These are phyloP conservation scores for Syngnathus floridae DNA, from an alignment of 2,113 vertebrate species.

Conservation along the genomic window DNA sequence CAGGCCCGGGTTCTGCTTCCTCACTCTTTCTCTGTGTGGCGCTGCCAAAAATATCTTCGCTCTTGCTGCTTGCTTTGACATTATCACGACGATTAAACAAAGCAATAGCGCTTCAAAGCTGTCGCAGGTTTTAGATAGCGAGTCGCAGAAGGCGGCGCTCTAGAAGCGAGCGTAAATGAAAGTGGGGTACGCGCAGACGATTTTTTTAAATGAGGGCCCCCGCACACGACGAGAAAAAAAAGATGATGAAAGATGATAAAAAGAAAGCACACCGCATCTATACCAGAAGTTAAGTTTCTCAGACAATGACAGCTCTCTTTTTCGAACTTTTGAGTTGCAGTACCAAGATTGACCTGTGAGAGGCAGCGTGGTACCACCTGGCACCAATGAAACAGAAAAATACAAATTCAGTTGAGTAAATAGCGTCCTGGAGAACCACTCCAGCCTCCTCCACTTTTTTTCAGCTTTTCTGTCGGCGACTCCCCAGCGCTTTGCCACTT, in stretches of 20 bases:
- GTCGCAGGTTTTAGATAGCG: slow-evolving; percentile 22
- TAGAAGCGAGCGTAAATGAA: slow-evolving; percentile 33
- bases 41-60: slow-evolving; percentile 11
- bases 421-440: slow-evolving; percentile 38
- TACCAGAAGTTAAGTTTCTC: background rate
- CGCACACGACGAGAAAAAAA: background rate
- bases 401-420: slow-evolving; percentile 8
- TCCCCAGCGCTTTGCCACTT: slow-evolving; percentile 20
- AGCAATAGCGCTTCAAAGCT: slow-evolving; percentile 31
- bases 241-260: background rate
- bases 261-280: background rate
- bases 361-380: background rate
- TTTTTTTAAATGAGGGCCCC: background rate
- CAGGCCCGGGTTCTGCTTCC: slow-evolving; percentile 1
- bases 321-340: background rate
- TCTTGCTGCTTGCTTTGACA: slow-evolving; percentile 9
- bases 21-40: slow-evolving; percentile 4
- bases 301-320: background rate
- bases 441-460: slow-evolving; percentile 56
- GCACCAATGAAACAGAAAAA: background rate
- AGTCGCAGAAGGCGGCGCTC: slow-evolving; percentile 41
- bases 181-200: background rate
- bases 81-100: slow-evolving; percentile 18
- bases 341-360: background rate
- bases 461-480: slow-evolving; percentile 37